phyloP scores from a whole-genome alignment of 37 sponge, comb jelly and placozoan species.

The Chondrilla cf. caribensis region DNA sequence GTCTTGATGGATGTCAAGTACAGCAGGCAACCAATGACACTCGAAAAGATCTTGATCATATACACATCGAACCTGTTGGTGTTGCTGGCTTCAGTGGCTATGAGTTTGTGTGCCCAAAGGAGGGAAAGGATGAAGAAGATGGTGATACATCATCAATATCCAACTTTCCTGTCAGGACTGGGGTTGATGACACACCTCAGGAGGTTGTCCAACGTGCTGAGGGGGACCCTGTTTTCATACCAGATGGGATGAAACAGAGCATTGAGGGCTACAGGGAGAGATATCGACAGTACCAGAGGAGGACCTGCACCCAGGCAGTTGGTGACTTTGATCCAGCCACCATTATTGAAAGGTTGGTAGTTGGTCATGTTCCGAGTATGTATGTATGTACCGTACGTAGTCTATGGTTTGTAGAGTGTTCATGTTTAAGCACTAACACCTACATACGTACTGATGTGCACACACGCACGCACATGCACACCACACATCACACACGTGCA shows the following conservation, averaged over 20 bases:
- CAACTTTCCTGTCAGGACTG: too few relatives aligned
- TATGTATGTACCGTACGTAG: slow-evolving; percentile 9
- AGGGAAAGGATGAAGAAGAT: too few relatives aligned
- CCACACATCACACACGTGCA: neutral
- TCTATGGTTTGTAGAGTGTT: too few relatives aligned
- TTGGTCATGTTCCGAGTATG: neutral
- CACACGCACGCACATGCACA: neutral
- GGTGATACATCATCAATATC: too few relatives aligned
- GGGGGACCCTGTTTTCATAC: neutral
- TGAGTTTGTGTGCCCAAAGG: too few relatives aligned
- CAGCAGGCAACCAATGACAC: neutral
- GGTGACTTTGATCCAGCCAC: slow-evolving; percentile 7
- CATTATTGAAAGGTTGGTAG: neutral
- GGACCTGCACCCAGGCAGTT: slow-evolving; percentile 11
- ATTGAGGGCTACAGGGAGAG: neutral
- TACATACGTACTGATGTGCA: too few relatives aligned
- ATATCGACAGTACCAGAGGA: neutral
- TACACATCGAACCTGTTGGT: neutral
- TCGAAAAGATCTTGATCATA: too few relatives aligned
- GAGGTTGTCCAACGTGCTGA: too few relatives aligned
- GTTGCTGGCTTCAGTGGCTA: neutral
- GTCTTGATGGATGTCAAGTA: neutral
- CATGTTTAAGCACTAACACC: too few relatives aligned
- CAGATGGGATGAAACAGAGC: neutral
- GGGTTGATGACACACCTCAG: too few relatives aligned